A percentile compares a stretch with the other conserved stretches of the same genome.
These are phyloP conservation scores for Batillaria attramentaria DNA, from an alignment of 1,140 invertebrate genomes.

Conservation along the genomic window DNA sequence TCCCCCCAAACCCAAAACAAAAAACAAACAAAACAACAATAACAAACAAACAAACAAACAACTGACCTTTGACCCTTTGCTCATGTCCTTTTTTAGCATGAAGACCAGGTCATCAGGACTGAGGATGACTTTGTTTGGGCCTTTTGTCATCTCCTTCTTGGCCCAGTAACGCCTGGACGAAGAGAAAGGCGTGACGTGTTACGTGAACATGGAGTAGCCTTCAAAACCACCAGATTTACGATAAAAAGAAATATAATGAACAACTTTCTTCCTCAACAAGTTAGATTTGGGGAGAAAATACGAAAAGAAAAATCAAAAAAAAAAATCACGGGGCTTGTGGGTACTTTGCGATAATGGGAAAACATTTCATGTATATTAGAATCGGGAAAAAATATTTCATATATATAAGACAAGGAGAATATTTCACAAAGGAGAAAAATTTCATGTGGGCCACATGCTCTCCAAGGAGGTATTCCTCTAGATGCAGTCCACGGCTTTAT, in stretches of 20 bases:
- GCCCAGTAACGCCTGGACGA: constrained; percentile 52
- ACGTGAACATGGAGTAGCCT: background rate
- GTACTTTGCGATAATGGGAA: no score
- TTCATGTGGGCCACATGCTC: no score
- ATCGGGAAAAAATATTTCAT: no score
- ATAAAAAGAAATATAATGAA: background rate
- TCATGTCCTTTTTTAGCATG: constrained; percentile 53
- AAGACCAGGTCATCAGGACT: constrained; percentile 62
- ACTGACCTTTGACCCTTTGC: constrained; percentile 49
- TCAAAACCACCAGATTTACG: background rate
- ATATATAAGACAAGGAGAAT: no score
- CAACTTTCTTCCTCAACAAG: no score
- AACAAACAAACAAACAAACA: background rate
- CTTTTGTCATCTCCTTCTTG: constrained; percentile 63
- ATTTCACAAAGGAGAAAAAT: no score
- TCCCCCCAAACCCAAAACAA: background rate
- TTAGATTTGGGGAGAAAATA: no score
- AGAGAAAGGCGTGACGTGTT: constrained; percentile 2
- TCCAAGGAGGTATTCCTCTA: no score
- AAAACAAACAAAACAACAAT: background rate
- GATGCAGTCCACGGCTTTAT: no score
- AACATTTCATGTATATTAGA: no score
- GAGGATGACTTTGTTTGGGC: constrained; percentile 67
- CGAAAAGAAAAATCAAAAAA: background rate
- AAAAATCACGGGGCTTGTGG: background rate